phyloP scores from a whole-genome alignment of 1,140 invertebrate species.

The Cherax destructor region DNA sequence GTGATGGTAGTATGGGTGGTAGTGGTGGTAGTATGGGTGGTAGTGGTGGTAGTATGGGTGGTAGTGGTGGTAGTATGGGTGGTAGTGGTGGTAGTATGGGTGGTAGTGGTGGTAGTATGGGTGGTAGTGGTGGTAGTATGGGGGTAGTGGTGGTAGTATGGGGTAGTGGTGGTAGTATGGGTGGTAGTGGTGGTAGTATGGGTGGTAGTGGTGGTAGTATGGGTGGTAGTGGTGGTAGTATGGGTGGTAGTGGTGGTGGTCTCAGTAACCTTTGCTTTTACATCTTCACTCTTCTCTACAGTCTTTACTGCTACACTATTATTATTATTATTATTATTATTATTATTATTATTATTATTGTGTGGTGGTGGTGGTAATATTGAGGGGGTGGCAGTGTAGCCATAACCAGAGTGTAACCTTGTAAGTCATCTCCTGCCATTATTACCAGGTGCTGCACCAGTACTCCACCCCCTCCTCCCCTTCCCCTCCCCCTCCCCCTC shows the following conservation, averaged over 20 bases:
- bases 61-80: not conserved
- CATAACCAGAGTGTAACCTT: too few species aligned
- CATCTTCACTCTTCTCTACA: too few species aligned
- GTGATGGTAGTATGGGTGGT: not conserved
- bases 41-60: not conserved
- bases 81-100: not conserved
- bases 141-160: not conserved
- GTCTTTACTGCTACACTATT: too few species aligned
- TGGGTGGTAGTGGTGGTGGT: not conserved
- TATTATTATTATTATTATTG: too few species aligned
- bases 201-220: not conserved
- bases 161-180: too few species aligned
- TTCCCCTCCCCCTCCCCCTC: not conserved
- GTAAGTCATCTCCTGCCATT: too few species aligned
- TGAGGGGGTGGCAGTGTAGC: too few species aligned
- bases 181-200: not conserved
- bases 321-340: too few species aligned
- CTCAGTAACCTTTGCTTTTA: too few species aligned
- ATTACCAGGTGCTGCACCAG: too few species aligned
- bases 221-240: not conserved
- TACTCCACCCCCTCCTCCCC: not conserved
- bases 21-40: not conserved
- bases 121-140: not conserved
- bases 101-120: not conserved
- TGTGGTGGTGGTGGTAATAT: too few species aligned